These are phyloP conservation scores for Monopterus albus DNA, from an alignment of 2,113 vertebrate genomes.

Conservation along the genomic window DNA sequence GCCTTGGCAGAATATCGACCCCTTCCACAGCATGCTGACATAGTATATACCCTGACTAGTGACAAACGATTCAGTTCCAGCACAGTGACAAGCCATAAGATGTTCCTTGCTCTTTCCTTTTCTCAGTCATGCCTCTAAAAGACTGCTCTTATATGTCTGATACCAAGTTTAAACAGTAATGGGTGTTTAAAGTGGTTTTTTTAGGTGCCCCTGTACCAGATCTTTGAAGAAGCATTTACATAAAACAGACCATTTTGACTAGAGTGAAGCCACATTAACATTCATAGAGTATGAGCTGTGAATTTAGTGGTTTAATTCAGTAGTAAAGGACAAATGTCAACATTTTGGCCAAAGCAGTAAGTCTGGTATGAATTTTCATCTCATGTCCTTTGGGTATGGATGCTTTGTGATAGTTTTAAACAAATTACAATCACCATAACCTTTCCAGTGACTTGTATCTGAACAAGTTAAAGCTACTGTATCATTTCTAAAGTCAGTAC, in stretches of 20 bases:
- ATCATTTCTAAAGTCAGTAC: too few relatives aligned
- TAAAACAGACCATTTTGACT: neutral
- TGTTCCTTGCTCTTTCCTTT: constrained; percentile 29
- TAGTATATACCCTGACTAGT: constrained; percentile 43
- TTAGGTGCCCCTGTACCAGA: too few relatives aligned
- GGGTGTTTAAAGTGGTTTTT: neutral
- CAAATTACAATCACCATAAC: neutral
- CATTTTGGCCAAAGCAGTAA: neutral
- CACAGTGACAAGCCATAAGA: constrained; percentile 27
- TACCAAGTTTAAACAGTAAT: constrained; percentile 6
- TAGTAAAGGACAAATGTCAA: too few relatives aligned
- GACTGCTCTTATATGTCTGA: neutral
- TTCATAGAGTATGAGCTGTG: neutral
- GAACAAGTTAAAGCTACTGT: neutral
- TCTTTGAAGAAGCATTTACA: neutral
- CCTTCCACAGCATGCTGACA: constrained; percentile 56
- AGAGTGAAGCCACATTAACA: neutral
- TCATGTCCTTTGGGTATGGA: neutral
- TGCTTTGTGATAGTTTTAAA: neutral
- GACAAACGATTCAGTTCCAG: constrained; percentile 31
- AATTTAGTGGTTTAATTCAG: neutral
- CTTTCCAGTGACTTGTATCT: neutral
- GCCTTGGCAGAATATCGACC: constrained; percentile 48
- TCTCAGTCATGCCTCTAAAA: constrained; percentile 12
- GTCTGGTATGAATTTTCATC: neutral